Conservation (phyloP, 2,888 invertebrate species). For the Himalopsyche anomala region DNA sequence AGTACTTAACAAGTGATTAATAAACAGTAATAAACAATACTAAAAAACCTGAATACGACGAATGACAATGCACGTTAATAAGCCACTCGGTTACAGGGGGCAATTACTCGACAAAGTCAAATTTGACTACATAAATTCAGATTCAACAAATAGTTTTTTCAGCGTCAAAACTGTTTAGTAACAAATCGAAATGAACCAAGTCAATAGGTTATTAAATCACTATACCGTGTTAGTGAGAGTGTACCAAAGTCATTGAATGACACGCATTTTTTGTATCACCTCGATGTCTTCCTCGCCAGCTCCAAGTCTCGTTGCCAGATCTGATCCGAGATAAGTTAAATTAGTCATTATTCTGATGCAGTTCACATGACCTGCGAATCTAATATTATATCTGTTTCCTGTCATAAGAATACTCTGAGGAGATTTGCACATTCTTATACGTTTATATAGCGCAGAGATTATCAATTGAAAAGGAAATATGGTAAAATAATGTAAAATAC, state of each 20-base stretch:
- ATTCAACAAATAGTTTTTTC: too few relatives aligned
- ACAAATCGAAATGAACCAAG: neutral
- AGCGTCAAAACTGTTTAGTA: too few relatives aligned
- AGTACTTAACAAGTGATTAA: too few relatives aligned
- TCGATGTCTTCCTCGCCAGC: neutral
- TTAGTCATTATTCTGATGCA: conserved; percentile 10
- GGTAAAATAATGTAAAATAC: too few relatives aligned
- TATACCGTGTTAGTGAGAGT: neutral
- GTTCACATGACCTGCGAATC: neutral
- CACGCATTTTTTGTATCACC: neutral
- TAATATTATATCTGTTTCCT: neutral
- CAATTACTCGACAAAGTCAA: too few relatives aligned
- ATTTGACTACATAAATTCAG: too few relatives aligned
- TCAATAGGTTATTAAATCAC: neutral
- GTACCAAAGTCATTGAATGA: neutral
- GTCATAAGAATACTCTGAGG: neutral
- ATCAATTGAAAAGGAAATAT: neutral
- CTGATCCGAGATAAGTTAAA: neutral
- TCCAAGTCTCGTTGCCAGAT: neutral
- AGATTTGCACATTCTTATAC: neutral
- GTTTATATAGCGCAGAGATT: neutral
- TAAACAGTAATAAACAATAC: too few relatives aligned
- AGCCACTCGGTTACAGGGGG: too few relatives aligned
- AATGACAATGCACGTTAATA: too few relatives aligned
- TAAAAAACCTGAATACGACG: too few relatives aligned